These are phyloP conservation scores for Nasonia oneida DNA, from an alignment of 2,888 invertebrate species.

Conservation along the genomic window DNA sequence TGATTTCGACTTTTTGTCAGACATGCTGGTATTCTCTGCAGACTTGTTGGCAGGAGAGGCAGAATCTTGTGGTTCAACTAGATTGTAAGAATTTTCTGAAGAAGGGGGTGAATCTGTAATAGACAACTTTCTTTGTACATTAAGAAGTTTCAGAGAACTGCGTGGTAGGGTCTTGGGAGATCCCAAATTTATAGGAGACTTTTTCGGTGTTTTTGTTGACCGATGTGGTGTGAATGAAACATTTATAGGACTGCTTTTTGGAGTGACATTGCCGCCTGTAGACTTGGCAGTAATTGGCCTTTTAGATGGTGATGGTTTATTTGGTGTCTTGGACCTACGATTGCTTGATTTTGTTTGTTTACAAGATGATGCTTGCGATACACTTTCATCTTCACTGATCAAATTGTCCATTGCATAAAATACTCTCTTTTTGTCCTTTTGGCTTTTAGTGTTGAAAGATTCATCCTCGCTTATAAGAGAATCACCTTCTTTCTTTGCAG, in stretches of 20 bases:
- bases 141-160: conserved; percentile 64
- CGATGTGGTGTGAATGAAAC: conserved; percentile 69
- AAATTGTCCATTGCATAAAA: conserved; percentile 38
- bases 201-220: conserved; percentile 70
- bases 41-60: background rate
- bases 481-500: conserved; percentile 37
- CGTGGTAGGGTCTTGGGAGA: conserved; percentile 70
- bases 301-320: conserved; percentile 40
- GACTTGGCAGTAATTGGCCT: conserved; percentile 26
- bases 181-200: conserved; percentile 69
- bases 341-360: conserved; percentile 35
- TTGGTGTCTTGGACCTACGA: conserved; percentile 47
- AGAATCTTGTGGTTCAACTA: conserved; percentile 33
- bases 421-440: conserved; percentile 28
- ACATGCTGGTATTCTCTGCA: conserved; percentile 29
- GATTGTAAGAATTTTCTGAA: conserved; percentile 61
- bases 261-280: conserved; percentile 64
- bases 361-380: background rate
- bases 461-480: conserved; percentile 57
- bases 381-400: conserved; percentile 51
- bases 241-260: conserved; percentile 70
- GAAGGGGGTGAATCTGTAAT: conserved; percentile 64
- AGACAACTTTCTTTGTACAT: conserved; percentile 69
- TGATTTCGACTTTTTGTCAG: conserved; percentile 21
- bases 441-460: conserved; percentile 40